A percentile compares a stretch with the other conserved stretches of the same genome.
phyloP scores from a whole-genome alignment of 2,888 invertebrate genomes.

The Parapristionchus giblindavisi region DNA sequence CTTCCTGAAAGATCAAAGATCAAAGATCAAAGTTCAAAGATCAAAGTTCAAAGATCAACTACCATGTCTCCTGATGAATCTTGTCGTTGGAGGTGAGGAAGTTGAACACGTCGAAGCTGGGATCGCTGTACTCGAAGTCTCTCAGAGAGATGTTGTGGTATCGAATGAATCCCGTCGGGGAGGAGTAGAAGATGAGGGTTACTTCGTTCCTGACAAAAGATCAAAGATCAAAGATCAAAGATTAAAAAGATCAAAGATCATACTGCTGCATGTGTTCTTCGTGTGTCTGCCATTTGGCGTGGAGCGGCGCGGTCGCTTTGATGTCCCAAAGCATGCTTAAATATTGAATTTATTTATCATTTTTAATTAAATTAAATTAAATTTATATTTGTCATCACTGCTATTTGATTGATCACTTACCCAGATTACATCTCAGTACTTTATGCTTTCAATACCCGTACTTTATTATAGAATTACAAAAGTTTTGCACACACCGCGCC shows the following conservation, averaged over 20 bases:
- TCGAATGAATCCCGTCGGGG: slow-evolving; percentile 68
- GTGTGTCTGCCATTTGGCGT: slow-evolving; percentile 64
- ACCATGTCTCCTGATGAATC: not conserved
- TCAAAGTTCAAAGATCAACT: not conserved
- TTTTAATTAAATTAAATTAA: too few relatives aligned
- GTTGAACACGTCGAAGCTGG: slow-evolving; percentile 47
- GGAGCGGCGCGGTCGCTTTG: slow-evolving; percentile 65
- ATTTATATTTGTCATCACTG: too few relatives aligned
- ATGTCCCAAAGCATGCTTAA: slow-evolving; percentile 69
- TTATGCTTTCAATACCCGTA: not conserved
- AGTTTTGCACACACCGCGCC: too few relatives aligned
- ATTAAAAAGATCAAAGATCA: slow-evolving; percentile 2
- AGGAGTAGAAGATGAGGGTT: slow-evolving; percentile 65
- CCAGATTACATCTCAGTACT: not conserved
- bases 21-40: slow-evolving; percentile 7
- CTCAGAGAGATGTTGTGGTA: slow-evolving; percentile 57
- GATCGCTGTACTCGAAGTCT: slow-evolving; percentile 53
- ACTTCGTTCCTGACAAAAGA: slow-evolving; percentile 57
- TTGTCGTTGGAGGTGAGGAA: not conserved
- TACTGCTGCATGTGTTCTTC: slow-evolving; percentile 58
- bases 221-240: not conserved
- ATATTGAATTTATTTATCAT: slow-evolving; percentile 41
- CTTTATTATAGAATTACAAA: too few relatives aligned
- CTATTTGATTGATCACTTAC: not conserved
- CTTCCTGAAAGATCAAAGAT: slow-evolving; percentile 46